Evolutionary conservation across 2,113 vertebrate species (phyloP).

Genomic region (Machaerirhynchus nigripectus): DNA sequence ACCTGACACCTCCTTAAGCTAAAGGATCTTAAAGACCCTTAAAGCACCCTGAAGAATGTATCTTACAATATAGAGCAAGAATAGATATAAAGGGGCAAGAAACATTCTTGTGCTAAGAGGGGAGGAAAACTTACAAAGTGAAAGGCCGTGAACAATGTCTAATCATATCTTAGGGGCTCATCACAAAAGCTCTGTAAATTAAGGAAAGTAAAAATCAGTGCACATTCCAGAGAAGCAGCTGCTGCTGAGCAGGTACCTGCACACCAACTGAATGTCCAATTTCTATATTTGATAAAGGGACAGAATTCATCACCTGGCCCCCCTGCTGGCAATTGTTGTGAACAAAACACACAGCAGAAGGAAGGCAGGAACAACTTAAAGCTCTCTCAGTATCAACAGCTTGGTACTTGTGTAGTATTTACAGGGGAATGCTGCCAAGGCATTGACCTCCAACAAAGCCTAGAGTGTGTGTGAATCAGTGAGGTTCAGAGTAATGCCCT

Average conservation of each 20-base stretch:
- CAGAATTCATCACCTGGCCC: background rate
- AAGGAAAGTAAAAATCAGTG: background rate
- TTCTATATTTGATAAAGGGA: background rate
- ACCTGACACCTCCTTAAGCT: background rate
- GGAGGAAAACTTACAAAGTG: background rate
- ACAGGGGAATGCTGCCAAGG: background rate
- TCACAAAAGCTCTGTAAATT: background rate
- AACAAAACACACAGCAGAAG: background rate
- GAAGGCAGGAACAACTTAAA: background rate
- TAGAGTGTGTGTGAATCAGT: background rate
- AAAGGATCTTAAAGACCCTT: background rate
- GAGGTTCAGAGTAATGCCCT: constrained; percentile 17
- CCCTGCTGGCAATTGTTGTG: background rate
- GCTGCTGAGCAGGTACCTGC: background rate
- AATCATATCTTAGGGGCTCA: background rate
- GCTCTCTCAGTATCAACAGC: background rate
- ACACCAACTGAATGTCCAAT: background rate
- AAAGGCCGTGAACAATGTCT: background rate
- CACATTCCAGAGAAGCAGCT: background rate
- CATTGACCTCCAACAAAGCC: constrained; percentile 12
- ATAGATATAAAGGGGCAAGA: background rate
- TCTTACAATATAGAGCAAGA: background rate
- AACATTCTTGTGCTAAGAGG: background rate
- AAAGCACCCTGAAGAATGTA: background rate
- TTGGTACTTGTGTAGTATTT: background rate